These are phyloP conservation scores for Tragelaphus strepsiceros DNA, from an alignment of 2,113 vertebrate species.

Conservation along the genomic window DNA sequence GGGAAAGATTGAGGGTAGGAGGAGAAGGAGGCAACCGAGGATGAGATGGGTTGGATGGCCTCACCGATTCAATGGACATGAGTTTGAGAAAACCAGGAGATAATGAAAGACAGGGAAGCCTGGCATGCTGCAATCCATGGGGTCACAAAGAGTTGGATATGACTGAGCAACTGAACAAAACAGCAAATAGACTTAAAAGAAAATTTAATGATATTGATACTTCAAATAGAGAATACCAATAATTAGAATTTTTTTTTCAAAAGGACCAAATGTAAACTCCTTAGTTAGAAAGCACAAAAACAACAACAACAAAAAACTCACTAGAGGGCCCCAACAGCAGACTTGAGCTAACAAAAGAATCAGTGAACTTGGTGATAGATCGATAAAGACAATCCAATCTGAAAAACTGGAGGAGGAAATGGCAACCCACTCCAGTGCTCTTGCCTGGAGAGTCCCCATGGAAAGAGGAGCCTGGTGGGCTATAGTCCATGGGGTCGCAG, in stretches of 20 bases:
- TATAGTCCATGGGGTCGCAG: not conserved
- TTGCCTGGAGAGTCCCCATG: not conserved
- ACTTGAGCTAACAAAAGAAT: not conserved
- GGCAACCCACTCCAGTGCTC: not conserved
- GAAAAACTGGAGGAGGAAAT: not conserved
- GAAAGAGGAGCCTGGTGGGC: not conserved
- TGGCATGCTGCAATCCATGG: not conserved
- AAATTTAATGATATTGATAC: no score
- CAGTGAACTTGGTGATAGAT: not conserved
- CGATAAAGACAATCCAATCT: not conserved
- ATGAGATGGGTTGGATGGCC: not conserved
- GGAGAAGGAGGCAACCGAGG: not conserved
- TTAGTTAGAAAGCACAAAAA: not conserved
- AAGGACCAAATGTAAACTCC: not conserved
- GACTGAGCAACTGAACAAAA: not conserved
- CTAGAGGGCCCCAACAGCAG: not conserved
- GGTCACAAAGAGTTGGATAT: not conserved
- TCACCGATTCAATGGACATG: not conserved
- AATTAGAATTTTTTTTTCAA: not conserved
- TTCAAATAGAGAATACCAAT: not conserved
- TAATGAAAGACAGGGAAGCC: not conserved
- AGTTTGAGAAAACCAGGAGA: not conserved
- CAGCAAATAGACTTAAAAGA: not conserved
- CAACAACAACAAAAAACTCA: not conserved
- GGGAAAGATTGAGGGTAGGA: not conserved